A percentile compares a stretch with the other conserved stretches of the same genome.
Evolutionary conservation across 2,113 vertebrate species (phyloP).

Genomic region (Trichechus manatus): DNA sequence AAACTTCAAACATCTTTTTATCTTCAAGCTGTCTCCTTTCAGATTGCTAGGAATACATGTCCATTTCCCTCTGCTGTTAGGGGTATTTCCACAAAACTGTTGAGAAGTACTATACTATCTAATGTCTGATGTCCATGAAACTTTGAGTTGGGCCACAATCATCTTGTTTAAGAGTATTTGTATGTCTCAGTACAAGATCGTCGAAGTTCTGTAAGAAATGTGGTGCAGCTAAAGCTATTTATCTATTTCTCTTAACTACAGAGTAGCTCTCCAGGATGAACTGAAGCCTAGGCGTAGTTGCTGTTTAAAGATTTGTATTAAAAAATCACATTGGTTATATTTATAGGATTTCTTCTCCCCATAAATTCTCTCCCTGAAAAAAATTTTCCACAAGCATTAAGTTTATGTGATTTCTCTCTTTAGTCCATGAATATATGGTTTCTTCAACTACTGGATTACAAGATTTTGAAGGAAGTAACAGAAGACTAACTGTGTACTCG

Average conservation of each 20-base stretch:
- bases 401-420: not conserved
- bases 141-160: not conserved
- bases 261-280: not conserved
- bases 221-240: not conserved
- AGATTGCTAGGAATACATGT: not conserved
- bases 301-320: not conserved
- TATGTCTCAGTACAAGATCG: not conserved
- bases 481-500: not conserved
- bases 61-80: not conserved
- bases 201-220: not conserved
- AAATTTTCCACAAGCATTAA: not conserved
- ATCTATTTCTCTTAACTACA: not conserved
- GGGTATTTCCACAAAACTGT: not conserved
- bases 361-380: slow-evolving; percentile 18
- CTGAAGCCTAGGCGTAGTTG: not conserved
- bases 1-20: not conserved
- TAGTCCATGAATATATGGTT: not conserved
- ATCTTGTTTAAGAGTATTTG: slow-evolving; percentile 39
- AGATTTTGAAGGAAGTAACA: slow-evolving; percentile 44
- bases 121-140: slow-evolving; percentile 16
- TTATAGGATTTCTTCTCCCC: slow-evolving; percentile 39
- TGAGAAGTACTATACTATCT: not conserved
- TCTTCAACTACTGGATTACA: slow-evolving; percentile 36
- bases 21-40: not conserved
- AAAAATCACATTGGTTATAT: not conserved